A percentile compares a stretch with the other conserved stretches of the same genome.
These are phyloP conservation scores for Eurystomus glaucurus DNA, from an alignment of 2,797 vertebrate species.

Conservation along the genomic window DNA sequence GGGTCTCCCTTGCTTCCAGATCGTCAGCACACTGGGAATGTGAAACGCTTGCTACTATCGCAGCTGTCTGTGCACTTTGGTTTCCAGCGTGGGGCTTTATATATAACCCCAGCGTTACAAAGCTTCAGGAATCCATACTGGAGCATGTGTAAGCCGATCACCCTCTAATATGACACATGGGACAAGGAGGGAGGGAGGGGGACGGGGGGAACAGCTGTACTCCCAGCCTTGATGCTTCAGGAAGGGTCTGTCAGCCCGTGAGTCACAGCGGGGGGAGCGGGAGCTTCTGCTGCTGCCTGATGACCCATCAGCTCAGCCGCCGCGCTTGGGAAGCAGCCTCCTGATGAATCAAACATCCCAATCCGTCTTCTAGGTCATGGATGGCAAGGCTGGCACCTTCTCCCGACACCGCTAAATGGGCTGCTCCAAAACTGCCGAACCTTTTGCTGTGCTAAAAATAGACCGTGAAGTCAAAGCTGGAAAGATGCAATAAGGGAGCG, in stretches of 20 bases:
- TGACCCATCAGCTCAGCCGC: rapidly evolving
- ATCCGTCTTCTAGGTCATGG: conserved; percentile 8
- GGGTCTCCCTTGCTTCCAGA: conserved; percentile 38
- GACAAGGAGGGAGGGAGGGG: conserved; percentile 51
- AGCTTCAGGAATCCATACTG: conserved; percentile 84
- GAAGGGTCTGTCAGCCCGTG: conserved; percentile 20
- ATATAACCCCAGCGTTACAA: conserved; percentile 84
- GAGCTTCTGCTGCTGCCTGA: not conserved
- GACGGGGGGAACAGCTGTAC: conserved; percentile 84
- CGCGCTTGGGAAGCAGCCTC: not conserved
- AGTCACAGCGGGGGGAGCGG: not conserved
- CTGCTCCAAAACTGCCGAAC: not conserved
- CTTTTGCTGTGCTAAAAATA: not conserved
- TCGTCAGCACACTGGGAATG: conserved; percentile 51
- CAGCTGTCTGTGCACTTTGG: conserved; percentile 90
- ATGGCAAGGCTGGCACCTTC: not conserved
- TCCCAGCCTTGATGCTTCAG: conserved; percentile 33
- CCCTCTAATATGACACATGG: conserved; percentile 69
- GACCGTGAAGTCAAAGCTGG: not conserved
- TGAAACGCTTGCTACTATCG: conserved; percentile 55
- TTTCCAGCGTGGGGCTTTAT: conserved; percentile 85
- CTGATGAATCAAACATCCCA: not conserved
- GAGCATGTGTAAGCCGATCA: conserved; percentile 88
- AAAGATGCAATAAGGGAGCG: not conserved
- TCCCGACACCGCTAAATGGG: rapidly evolving